Conservation (phyloP, 2,113 vertebrate species). For the Felis catus region F.catus_Fca126_mat1.0 CM031412.1:7916001-7916500, state of each 20-base stretch:
- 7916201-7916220: background rate
- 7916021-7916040: background rate
- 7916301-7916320: background rate
- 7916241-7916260: background rate
- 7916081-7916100: background rate
- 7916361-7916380: conserved; percentile 71
- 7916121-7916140: background rate
- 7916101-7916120: background rate
- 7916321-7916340: background rate
- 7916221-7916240: background rate
- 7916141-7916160: background rate
- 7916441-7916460: fast-evolving
- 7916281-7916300: background rate
- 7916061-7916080: background rate
- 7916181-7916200: background rate
- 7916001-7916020: background rate
- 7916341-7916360: background rate
- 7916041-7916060: background rate
- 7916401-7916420: background rate
- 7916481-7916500: background rate
- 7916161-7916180: background rate
- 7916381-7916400: conserved; percentile 47
- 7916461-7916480: background rate
- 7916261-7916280: no score
- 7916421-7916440: background rate